Evolutionary conservation across 2,113 vertebrate species (phyloP), one percentile per base, ranked within the genome.

Genomic region (Ctenodactylus gundi): DNA sequence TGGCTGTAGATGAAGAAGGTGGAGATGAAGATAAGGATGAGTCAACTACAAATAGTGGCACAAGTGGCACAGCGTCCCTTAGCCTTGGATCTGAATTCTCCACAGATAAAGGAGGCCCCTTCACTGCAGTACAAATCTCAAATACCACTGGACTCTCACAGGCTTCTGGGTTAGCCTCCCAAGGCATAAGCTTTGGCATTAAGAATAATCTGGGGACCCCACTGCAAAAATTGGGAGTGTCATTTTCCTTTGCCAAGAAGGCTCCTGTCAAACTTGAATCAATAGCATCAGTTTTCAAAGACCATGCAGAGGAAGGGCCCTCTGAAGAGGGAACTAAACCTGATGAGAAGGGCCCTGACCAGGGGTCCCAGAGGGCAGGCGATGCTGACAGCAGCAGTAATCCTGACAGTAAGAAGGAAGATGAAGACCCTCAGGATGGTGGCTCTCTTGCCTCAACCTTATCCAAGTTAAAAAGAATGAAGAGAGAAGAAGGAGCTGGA

Each of bases 191-290:
- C 85, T 99, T 99, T 81, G 98, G 98, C 90, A 98, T 99, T 84
- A 99, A 98, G 97, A 98, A 97, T 49, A 73, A 98, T 96, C 46
- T 96, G 91, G 93, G 99, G 96, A 73, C 99, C 95, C 90, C 99
- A 0, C 58, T 98, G 55, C 98, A 99, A 94, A 99, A 99, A 98
- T 98, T 99, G 2, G 99, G 99, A 0, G 99, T 99, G 29, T 99
- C 99, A 0, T 99, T 99, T 96, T 99, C 99, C 0, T 99, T 99
- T 67, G 99, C 99, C 41, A 99, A 99, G 97, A 99, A 99, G 97
- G 98, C 99, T 1, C 99, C 99, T 0, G 99, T 99, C 14, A 99
- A 99, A 97, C 98, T 99, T 2, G 99, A 99, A 97, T 99, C 99
- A 1, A 99, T 98, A 6, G 99, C 99, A 34, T 99, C 99, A 0